These are phyloP conservation scores for Myotis findleyi DNA, from an alignment of 2,797 vertebrate genomes.

Conservation along the genomic window DNA sequence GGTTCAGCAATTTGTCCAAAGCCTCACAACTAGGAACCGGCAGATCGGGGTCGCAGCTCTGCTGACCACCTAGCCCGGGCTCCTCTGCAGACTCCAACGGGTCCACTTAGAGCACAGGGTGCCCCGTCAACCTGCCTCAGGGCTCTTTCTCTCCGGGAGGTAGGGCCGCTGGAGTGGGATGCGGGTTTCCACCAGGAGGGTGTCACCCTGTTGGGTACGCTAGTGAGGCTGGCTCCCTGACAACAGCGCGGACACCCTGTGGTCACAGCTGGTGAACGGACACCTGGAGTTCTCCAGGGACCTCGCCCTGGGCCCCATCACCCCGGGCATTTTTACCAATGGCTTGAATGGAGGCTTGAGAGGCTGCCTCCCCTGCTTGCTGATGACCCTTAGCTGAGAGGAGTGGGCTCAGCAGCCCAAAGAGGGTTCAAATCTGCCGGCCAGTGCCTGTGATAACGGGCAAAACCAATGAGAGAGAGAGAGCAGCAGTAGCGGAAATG, in stretches of 20 bases:
- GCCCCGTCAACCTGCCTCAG: background rate
- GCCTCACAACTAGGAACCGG: background rate
- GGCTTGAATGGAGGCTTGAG: background rate
- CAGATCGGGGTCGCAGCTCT: background rate
- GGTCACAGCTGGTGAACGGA: background rate
- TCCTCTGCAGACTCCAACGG: background rate
- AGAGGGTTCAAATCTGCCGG: background rate
- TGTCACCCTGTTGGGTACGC: background rate
- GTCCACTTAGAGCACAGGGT: background rate
- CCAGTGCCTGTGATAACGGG: background rate
- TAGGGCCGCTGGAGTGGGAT: background rate
- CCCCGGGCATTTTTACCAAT: background rate
- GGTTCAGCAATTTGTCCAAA: background rate
- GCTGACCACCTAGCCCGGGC: background rate
- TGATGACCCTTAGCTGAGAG: background rate
- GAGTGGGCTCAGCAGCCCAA: background rate
- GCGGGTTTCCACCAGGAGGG: background rate
- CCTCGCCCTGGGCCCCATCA: background rate
- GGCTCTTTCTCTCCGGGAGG: background rate
- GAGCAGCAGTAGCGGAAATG: background rate
- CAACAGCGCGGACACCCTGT: fast-evolving
- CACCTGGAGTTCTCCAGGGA: background rate
- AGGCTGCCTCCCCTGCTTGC: background rate
- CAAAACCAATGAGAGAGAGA: background rate
- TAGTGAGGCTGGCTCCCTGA: background rate